These are phyloP conservation scores for Acleris literana DNA, from an alignment of 2,888 invertebrate genomes.

Conservation along the genomic window DNA sequence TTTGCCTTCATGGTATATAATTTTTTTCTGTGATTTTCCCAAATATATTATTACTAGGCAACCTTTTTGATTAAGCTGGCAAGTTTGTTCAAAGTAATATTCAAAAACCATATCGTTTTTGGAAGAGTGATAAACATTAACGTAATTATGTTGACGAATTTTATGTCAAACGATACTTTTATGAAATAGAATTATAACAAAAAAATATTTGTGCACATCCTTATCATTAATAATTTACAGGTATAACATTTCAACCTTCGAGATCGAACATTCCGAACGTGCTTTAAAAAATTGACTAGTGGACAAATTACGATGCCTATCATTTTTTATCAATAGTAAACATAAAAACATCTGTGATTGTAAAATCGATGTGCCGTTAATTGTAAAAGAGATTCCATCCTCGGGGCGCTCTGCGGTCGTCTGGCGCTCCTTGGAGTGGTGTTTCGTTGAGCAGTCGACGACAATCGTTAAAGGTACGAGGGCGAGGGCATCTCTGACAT, in stretches of 20 bases:
- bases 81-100: neutral
- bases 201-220: neutral
- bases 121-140: neutral
- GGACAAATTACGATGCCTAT: slow-evolving; percentile 65
- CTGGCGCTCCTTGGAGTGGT: slow-evolving; percentile 60
- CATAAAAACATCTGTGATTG: slow-evolving; percentile 69
- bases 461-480: slow-evolving; percentile 77
- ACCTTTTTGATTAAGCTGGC: neutral
- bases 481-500: slow-evolving; percentile 51
- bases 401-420: slow-evolving; percentile 57
- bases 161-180: too few species aligned
- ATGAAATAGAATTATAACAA: too few species aligned
- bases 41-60: neutral
- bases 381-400: slow-evolving; percentile 51
- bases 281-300: slow-evolving; percentile 61
- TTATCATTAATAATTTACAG: neutral
- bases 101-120: slow-evolving; percentile 2
- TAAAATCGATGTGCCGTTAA: slow-evolving; percentile 71
- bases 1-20: too few species aligned
- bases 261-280: slow-evolving; percentile 51
- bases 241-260: neutral
- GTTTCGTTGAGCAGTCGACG: slow-evolving; percentile 57
- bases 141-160: neutral
- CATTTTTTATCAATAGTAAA: slow-evolving; percentile 67
- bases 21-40: too few species aligned